These are phyloP conservation scores for Tragopan temminckii DNA, from an alignment of 2,797 vertebrate species.

Conservation along the genomic window DNA sequence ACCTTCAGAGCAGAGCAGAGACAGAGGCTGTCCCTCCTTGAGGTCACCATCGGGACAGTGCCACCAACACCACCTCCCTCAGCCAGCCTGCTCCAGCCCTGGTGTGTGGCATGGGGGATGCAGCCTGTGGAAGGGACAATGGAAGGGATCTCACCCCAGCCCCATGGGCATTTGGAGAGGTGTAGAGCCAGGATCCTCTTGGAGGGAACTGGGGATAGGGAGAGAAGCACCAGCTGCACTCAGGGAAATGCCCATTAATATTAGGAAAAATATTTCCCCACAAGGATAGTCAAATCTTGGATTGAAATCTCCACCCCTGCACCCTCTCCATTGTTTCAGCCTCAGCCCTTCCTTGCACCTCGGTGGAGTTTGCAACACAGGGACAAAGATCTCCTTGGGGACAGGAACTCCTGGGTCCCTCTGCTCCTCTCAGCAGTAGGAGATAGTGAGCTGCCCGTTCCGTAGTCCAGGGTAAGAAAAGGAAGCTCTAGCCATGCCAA, in stretches of 20 bases:
- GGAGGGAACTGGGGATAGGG: background rate
- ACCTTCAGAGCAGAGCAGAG: background rate
- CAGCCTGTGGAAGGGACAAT: accelerated
- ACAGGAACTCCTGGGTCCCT: background rate
- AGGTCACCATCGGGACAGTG: accelerated
- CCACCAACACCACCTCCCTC: background rate
- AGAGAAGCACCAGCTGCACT: accelerated
- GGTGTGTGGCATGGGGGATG: accelerated
- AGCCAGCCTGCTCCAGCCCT: background rate
- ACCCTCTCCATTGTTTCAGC: background rate
- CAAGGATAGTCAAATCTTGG: background rate
- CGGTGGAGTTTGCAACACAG: accelerated
- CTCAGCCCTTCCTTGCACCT: background rate
- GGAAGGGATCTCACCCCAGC: background rate
- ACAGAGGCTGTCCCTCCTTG: background rate
- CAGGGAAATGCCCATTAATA: background rate
- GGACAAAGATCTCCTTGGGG: accelerated
- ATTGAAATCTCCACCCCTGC: background rate
- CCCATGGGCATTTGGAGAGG: background rate
- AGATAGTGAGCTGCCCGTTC: background rate
- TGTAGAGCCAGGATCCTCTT: background rate
- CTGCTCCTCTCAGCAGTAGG: background rate
- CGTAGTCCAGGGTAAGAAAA: background rate
- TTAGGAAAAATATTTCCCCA: background rate
- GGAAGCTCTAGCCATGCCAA: background rate